Conservation (phyloP, 1,140 invertebrate genomes). For the Drosophila kepulauana region DNA sequence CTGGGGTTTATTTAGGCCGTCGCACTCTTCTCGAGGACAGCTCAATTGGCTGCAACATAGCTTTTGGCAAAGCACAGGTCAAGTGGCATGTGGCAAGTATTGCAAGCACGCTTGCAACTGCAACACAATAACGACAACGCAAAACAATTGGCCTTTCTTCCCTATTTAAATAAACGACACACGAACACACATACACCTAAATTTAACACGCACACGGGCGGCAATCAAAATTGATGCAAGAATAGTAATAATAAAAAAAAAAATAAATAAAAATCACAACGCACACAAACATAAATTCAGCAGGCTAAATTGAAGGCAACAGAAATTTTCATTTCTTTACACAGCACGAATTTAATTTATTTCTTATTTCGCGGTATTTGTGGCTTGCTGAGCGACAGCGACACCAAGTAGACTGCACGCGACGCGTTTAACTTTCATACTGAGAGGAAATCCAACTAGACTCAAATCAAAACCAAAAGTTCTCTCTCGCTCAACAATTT, state of each 20-base stretch:
- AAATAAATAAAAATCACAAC: conserved; percentile 27
- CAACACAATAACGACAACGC: conserved; percentile 7
- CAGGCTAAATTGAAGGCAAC: conserved; percentile 24
- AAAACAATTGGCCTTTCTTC: not conserved
- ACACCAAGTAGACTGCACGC: conserved; percentile 31
- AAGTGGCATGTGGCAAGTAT: conserved; percentile 1
- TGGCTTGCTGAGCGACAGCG: not conserved
- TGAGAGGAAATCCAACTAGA: conserved; percentile 37
- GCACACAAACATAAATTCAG: conserved; percentile 34
- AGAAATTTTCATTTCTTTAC: conserved; percentile 39
- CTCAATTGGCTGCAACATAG: not conserved
- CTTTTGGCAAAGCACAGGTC: not conserved
- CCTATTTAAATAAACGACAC: conserved; percentile 23
- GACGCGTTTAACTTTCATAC: conserved; percentile 48
- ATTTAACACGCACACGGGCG: conserved; percentile 30
- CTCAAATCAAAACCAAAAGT: conserved; percentile 10
- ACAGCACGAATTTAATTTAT: conserved; percentile 24
- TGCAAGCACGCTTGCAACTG: conserved; percentile 8
- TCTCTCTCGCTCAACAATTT: not conserved
- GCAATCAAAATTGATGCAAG: conserved; percentile 39
- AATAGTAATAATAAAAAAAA: conserved; percentile 13
- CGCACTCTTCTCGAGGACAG: not conserved
- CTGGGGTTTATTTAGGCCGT: conserved; percentile 13
- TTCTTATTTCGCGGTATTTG: conserved; percentile 24
- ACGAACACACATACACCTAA: conserved; percentile 11